Conservation (phyloP, 2,797 vertebrate species). For the Coccyzus lansbergi region DNA sequence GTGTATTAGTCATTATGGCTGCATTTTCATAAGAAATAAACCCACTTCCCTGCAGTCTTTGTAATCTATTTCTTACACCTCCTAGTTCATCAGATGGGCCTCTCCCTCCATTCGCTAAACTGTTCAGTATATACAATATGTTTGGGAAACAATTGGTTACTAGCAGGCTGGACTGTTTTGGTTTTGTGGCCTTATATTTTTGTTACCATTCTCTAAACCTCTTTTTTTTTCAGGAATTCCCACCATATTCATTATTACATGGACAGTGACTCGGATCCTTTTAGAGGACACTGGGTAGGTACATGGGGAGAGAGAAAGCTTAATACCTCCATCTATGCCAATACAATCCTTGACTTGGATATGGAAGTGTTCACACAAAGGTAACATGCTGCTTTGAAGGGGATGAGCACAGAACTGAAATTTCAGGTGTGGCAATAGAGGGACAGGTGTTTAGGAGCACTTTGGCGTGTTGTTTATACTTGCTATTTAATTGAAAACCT, state of each 20-base stretch:
- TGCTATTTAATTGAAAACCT: not conserved
- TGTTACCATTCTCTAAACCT: not conserved
- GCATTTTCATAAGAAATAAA: not conserved
- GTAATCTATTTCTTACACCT: not conserved
- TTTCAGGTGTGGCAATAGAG: not conserved
- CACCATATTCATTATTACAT: conserved; percentile 83
- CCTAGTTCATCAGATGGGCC: not conserved
- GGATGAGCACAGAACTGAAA: not conserved
- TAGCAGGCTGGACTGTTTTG: not conserved
- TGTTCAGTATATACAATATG: not conserved
- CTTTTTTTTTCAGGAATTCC: conserved; percentile 82
- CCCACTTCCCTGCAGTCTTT: not conserved
- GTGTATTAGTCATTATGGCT: not conserved
- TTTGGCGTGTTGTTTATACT: not conserved
- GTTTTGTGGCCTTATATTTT: not conserved
- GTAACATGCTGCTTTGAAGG: not conserved
- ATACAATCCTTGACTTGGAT: not conserved
- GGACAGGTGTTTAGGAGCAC: not conserved
- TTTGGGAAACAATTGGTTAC: not conserved
- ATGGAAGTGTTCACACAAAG: not conserved
- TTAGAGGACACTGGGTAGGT: conserved; percentile 90
- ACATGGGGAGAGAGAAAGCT: not conserved
- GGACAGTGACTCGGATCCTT: conserved; percentile 85
- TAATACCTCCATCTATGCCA: not conserved
- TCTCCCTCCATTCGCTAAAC: not conserved